Percentiles rank a stretch among this genome's conserved stretches.
These are phyloP conservation scores for Gambusia holbrooki DNA, from an alignment of 2,113 vertebrate genomes.

Conservation along the genomic window DNA sequence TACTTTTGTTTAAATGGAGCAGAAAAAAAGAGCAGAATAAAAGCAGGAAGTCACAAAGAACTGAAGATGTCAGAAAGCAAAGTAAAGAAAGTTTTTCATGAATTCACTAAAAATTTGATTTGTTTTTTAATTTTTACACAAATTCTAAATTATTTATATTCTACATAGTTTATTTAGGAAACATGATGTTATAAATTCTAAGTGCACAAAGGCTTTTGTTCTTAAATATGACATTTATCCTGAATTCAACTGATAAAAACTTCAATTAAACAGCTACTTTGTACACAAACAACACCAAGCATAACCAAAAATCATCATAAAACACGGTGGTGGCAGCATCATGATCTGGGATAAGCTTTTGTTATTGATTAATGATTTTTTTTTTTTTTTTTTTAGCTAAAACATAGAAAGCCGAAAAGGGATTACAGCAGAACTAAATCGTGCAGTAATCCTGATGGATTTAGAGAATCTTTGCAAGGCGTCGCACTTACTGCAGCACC, in stretches of 20 bases:
- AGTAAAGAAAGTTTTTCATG: background rate
- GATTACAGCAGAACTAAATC: background rate
- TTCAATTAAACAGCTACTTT: background rate
- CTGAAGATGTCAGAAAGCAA: slow-evolving; percentile 6
- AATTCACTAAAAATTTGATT: background rate
- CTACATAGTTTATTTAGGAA: background rate
- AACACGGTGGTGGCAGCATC: background rate
- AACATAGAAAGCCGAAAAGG: background rate
- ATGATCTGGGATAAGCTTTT: background rate
- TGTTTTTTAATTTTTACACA: background rate
- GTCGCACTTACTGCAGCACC: too few relatives aligned
- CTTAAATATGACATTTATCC: background rate
- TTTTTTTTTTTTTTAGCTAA: background rate
- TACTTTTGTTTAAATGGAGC: background rate
- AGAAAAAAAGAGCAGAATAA: too few relatives aligned
- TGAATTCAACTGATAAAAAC: background rate
- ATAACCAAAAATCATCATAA: background rate
- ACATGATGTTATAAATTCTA: background rate
- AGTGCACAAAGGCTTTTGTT: background rate
- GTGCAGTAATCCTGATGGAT: too few relatives aligned
- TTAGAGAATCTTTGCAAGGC: too few relatives aligned
- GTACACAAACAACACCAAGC: background rate
- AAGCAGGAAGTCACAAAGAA: background rate
- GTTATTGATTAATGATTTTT: background rate
- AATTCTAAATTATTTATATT: background rate